Conservation (phyloP, 2,888 invertebrate genomes). For the Labia minor region DNA sequence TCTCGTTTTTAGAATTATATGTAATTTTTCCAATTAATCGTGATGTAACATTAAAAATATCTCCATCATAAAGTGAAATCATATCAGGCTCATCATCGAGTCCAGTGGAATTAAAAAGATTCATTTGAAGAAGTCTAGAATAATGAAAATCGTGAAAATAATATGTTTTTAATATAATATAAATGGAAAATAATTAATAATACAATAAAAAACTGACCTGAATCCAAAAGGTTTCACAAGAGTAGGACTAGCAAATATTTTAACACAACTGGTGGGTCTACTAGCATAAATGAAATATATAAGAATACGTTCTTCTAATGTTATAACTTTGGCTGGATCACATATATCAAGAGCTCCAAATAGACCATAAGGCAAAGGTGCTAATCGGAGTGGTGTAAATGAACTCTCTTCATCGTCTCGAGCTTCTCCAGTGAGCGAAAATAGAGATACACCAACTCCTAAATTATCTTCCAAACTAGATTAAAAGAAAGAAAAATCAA, state of each 20-base stretch:
- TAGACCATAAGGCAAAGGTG: conserved; percentile 77
- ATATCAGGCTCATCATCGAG: conserved; percentile 73
- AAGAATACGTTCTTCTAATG: conserved; percentile 77
- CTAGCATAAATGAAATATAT: conserved; percentile 96
- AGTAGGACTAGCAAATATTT: conserved; percentile 82
- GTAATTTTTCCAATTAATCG: conserved; percentile 56
- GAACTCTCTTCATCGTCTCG: conserved; percentile 78
- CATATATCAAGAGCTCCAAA: conserved; percentile 95
- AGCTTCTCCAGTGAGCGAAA: conserved; percentile 87
- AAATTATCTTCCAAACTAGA: conserved; percentile 69
- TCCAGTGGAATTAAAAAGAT: conserved; percentile 77
- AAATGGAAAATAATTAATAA: conserved; percentile 2
- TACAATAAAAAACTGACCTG: conserved; percentile 41
- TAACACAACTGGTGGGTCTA: conserved; percentile 91
- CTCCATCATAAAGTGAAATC: conserved; percentile 81
- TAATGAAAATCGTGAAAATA: conserved; percentile 19
- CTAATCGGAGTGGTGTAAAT: conserved; percentile 69
- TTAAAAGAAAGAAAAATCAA: conserved; percentile 34
- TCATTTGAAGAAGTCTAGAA: conserved; percentile 69
- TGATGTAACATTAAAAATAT: conserved; percentile 70
- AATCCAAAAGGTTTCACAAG: conserved; percentile 82
- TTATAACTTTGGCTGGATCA: conserved; percentile 84
- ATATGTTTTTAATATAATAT: conserved; percentile 2
- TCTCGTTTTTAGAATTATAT: conserved; percentile 57
- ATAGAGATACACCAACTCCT: conserved; percentile 80